These are phyloP conservation scores for Notospermus geniculatus DNA, from an alignment of 1,140 invertebrate species.

Conservation along the genomic window DNA sequence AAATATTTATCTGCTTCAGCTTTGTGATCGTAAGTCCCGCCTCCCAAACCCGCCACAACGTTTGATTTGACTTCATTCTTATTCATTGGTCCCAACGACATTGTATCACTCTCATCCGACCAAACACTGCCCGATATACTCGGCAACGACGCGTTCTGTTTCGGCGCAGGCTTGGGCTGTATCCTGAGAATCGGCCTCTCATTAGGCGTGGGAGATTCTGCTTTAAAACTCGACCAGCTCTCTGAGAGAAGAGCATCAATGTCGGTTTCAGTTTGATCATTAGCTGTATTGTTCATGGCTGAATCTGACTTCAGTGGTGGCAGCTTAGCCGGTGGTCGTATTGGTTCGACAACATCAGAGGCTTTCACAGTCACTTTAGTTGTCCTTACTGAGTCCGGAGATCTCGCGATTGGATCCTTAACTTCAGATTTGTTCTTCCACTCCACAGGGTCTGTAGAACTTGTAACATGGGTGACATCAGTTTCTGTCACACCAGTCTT, in stretches of 20 bases:
- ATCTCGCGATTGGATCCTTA: too few relatives aligned
- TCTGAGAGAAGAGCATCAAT: not conserved
- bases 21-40: not conserved
- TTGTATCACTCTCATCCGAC: conserved; percentile 40
- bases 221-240: not conserved
- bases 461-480: too few relatives aligned
- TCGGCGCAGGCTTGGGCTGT: not conserved
- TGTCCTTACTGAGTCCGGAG: too few relatives aligned
- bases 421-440: too few relatives aligned
- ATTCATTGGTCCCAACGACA: conserved; percentile 12
- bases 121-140: conserved; percentile 50
- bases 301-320: too few relatives aligned
- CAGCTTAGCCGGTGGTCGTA: too few relatives aligned
- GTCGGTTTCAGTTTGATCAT: too few relatives aligned
- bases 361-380: too few relatives aligned
- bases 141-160: conserved; percentile 31
- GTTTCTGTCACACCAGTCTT: not conserved
- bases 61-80: conserved; percentile 27
- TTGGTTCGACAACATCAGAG: too few relatives aligned
- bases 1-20: conserved; percentile 6
- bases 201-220: not conserved
- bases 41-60: conserved; percentile 9
- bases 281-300: too few relatives aligned
- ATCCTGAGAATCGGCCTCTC: not conserved
- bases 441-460: too few relatives aligned